Evolutionary conservation across 2,888 invertebrate genomes (phyloP), one percentile per base, ranked within the genome.

Genomic region (Himalopsyche anomala): DNA sequence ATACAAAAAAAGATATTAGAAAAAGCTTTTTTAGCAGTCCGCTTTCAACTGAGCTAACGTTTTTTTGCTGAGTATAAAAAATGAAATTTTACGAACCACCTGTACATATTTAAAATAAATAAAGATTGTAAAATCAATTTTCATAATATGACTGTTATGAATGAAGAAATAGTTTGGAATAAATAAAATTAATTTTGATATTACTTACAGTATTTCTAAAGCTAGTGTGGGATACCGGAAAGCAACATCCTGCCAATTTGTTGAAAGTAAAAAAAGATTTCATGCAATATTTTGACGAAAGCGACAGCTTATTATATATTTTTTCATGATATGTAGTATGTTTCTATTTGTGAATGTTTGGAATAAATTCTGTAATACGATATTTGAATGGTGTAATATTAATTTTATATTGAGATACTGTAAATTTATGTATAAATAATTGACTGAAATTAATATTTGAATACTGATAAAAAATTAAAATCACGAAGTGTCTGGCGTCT

Each of bases 151-250:
- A 62, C 11, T 62, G 62, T 62, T 62, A 19, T 62, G 19, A 62
- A 62, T 19, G 62, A 62, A 62, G 28, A 62, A 62, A n/a, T 62
- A 11, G 19, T 56, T 62, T 19, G 62, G n/a, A 19, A 62, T 62
- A 62, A 80, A 80, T 80, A 80, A 40, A 54, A 51, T 45, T 19
- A 84, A 80, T 38, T 80, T 51, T 80, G 9, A 62, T 62, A 62
- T 62, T 62, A 62, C 62, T 19, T 62, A 62, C 62, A 62, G 62
- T 9, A 38, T 36, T 28, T 42, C 84, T 80, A 84, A 86, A 79
- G 80, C 74, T 19, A 40, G 51, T 85, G 87, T 86, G 84, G 85
- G 86, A 86, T 62, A 88, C 88, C 88, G 88, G 88, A 88, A 87
- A 87, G 69, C 85, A 36, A 82, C 82, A 88, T 88, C 88, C 88